Conservation (phyloP, 2,888 invertebrate genomes). For the Unio pictorum region DNA sequence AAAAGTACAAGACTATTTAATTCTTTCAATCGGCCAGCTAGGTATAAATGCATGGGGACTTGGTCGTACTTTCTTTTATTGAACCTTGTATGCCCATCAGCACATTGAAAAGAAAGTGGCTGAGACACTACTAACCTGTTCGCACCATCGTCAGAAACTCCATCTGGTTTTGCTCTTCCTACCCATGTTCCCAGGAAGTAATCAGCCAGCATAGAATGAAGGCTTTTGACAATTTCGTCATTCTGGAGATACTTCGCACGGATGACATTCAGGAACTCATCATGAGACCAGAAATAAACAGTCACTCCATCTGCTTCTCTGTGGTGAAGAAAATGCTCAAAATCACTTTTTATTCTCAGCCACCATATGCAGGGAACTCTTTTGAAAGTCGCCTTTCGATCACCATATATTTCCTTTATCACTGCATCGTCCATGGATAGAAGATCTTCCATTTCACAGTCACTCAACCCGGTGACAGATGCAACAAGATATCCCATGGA, state of each 20-base stretch:
- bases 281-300: conserved; percentile 58
- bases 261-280: conserved; percentile 46
- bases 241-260: conserved; percentile 54
- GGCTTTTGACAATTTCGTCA: conserved; percentile 28
- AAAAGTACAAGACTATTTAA: conserved; percentile 65
- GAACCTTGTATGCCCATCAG: conserved; percentile 44
- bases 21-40: conserved; percentile 64
- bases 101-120: conserved; percentile 53
- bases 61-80: conserved; percentile 68
- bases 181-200: conserved; percentile 68
- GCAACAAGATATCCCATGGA: conserved; percentile 63
- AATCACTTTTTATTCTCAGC: conserved; percentile 60
- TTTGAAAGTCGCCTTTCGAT: conserved; percentile 47
- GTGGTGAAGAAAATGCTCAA: conserved; percentile 53
- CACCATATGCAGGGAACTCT: conserved; percentile 60
- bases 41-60: conserved; percentile 65
- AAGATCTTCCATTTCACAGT: conserved; percentile 70
- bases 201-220: conserved; percentile 67
- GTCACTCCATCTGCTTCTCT: conserved; percentile 60
- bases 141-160: conserved; percentile 3
- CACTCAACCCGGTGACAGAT: conserved; percentile 66
- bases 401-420: conserved; percentile 47
- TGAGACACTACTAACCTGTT: conserved; percentile 52
- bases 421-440: conserved; percentile 68
- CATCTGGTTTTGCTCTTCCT: conserved; percentile 45